These are phyloP conservation scores for Harpalus rubripes DNA, from an alignment of 2,888 invertebrate genomes.

Conservation along the genomic window DNA sequence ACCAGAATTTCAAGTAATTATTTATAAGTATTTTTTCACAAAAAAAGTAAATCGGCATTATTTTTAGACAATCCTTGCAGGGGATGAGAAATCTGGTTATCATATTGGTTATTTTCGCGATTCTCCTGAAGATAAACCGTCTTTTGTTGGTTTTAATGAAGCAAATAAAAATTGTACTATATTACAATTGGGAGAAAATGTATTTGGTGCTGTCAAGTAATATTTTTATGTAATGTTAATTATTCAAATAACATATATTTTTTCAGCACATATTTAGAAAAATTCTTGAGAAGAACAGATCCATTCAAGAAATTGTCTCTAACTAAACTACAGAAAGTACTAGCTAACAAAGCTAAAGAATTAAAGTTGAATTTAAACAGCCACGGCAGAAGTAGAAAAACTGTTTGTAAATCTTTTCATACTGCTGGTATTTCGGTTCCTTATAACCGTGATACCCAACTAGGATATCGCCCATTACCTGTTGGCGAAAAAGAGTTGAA, in stretches of 20 bases:
- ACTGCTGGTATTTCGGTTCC: conserved; percentile 92
- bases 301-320: conserved; percentile 84
- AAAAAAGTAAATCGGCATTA: conserved; percentile 32
- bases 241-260: conserved; percentile 12
- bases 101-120: conserved; percentile 96
- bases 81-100: conserved; percentile 84
- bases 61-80: conserved; percentile 84
- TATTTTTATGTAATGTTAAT: conserved; percentile 71
- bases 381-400: conserved; percentile 81
- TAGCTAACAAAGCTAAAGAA: conserved; percentile 83
- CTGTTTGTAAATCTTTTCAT: conserved; percentile 88
- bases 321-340: conserved; percentile 80
- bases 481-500: conserved; percentile 79
- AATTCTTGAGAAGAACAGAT: conserved; percentile 78
- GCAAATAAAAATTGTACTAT: conserved; percentile 85
- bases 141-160: conserved; percentile 88
- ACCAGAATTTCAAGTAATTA: conserved; percentile 91
- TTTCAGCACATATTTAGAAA: conserved; percentile 80
- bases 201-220: conserved; percentile 90
- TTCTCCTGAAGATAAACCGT: conserved; percentile 85
- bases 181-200: conserved; percentile 86
- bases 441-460: conserved; percentile 87
- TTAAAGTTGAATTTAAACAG: conserved; percentile 83
- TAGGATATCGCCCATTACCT: conserved; percentile 88
- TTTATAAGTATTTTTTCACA: conserved; percentile 1